phyloP scores from a whole-genome alignment of 2,888 invertebrate species.

The Andrena minutula region DNA sequence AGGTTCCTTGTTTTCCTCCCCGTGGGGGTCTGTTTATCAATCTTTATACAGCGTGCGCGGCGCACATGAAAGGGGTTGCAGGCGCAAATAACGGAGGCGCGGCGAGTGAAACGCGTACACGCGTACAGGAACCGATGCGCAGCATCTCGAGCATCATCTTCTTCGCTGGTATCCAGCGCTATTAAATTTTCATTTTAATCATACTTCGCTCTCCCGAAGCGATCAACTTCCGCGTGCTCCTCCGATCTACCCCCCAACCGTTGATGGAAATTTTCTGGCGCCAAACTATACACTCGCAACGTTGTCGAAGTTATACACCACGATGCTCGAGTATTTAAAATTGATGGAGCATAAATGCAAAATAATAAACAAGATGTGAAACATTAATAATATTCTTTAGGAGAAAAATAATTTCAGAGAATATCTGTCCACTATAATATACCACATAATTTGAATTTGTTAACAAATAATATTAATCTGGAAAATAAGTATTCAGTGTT shows the following conservation, averaged over 20 bases:
- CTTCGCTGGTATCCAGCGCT: slow-evolving; percentile 22
- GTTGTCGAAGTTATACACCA: not conserved
- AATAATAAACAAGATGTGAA: too few relatives aligned
- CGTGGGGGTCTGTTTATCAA: slow-evolving; percentile 36
- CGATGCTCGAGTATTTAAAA: not conserved
- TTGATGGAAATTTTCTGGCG: slow-evolving; percentile 46
- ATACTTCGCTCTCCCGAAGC: slow-evolving; percentile 38
- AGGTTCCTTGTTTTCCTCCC: not conserved
- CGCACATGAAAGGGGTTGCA: not conserved
- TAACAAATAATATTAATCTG: too few relatives aligned
- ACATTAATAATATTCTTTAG: too few relatives aligned
- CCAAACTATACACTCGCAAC: not conserved
- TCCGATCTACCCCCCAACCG: not conserved
- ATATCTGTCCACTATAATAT: too few relatives aligned
- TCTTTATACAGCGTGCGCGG: slow-evolving; percentile 28
- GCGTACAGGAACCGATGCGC: slow-evolving; percentile 4
- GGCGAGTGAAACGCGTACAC: slow-evolving; percentile 37
- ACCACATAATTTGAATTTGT: too few relatives aligned
- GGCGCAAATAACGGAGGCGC: slow-evolving; percentile 27
- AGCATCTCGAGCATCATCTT: slow-evolving; percentile 34
- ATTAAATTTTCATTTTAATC: slow-evolving; percentile 61
- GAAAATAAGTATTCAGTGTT: too few relatives aligned
- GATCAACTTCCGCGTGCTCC: slow-evolving; percentile 37
- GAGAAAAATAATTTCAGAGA: too few relatives aligned
- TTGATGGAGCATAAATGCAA: not conserved